phyloP scores from a whole-genome alignment of 2,113 vertebrate species.

The Syngnathus scovelli region DNA sequence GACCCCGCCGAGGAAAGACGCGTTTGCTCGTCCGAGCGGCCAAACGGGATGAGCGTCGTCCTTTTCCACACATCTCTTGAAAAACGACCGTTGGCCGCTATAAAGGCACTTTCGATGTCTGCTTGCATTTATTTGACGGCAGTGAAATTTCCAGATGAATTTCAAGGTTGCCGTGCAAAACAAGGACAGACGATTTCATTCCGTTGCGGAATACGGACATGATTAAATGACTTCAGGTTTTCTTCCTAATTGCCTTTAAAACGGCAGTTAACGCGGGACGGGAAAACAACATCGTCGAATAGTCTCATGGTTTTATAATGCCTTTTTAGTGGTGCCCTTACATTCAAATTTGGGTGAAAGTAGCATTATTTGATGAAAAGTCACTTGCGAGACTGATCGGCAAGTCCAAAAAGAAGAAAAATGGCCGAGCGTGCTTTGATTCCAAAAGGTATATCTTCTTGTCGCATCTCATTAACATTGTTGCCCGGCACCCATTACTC shows the following conservation, averaged over 20 bases:
- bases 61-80: neutral
- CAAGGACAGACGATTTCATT: neutral
- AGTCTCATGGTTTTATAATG: neutral
- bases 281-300: neutral
- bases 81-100: neutral
- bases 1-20: neutral
- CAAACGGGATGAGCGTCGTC: neutral
- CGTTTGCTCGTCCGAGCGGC: neutral
- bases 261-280: neutral
- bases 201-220: too few relatives aligned
- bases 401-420: neutral
- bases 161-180: neutral
- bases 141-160: neutral
- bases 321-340: neutral
- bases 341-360: neutral
- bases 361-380: neutral
- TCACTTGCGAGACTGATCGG: neutral
- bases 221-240: neutral
- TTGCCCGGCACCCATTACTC: slow-evolving; percentile 14
- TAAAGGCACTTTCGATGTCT: neutral
- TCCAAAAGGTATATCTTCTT: slow-evolving; percentile 2
- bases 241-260: neutral
- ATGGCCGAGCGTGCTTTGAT: neutral
- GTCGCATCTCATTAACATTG: neutral
- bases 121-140: neutral